Evolutionary conservation across 2,888 invertebrate genomes (phyloP).

Genomic region (Nysson spinosus): DNA sequence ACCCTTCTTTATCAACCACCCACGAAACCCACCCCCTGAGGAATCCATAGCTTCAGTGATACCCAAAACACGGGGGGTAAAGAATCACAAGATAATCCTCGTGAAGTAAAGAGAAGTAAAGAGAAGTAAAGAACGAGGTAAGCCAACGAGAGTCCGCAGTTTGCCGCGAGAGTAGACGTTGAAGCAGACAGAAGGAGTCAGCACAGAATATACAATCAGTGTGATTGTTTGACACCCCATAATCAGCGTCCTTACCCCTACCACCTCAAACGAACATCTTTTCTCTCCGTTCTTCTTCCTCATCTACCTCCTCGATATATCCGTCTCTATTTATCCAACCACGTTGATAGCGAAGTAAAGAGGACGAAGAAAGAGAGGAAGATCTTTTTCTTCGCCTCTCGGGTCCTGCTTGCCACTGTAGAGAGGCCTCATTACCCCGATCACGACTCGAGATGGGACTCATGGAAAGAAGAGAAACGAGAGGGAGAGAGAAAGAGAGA

Average conservation of each 20-base stretch:
- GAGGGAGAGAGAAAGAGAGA: too few species aligned
- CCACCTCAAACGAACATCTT: constrained; percentile 33
- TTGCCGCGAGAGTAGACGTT: constrained; percentile 53
- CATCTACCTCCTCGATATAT: constrained; percentile 43
- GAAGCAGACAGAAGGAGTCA: constrained; percentile 62
- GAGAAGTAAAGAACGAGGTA: constrained; percentile 13
- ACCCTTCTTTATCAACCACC: too few species aligned
- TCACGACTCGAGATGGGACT: constrained; percentile 75
- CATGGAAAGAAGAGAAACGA: constrained; percentile 65
- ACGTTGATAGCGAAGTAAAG: too few species aligned
- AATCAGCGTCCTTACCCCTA: constrained; percentile 75
- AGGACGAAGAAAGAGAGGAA: not conserved
- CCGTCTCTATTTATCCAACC: too few species aligned
- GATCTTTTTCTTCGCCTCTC: constrained; percentile 31
- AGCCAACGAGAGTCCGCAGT: constrained; percentile 49
- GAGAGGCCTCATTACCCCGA: constrained; percentile 76
- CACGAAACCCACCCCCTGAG: too few species aligned
- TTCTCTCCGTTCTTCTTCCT: constrained; percentile 47
- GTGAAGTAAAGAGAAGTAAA: not conserved
- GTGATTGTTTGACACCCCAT: constrained; percentile 78
- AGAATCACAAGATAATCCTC: too few species aligned
- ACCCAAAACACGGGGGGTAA: too few species aligned
- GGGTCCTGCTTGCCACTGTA: constrained; percentile 56
- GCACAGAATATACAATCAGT: constrained; percentile 76
- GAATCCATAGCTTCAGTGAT: too few species aligned